These are phyloP conservation scores for Corticium candelabrum DNA, from an alignment of 37 sponge, comb jelly and placozoan species.

Conservation along the genomic window DNA sequence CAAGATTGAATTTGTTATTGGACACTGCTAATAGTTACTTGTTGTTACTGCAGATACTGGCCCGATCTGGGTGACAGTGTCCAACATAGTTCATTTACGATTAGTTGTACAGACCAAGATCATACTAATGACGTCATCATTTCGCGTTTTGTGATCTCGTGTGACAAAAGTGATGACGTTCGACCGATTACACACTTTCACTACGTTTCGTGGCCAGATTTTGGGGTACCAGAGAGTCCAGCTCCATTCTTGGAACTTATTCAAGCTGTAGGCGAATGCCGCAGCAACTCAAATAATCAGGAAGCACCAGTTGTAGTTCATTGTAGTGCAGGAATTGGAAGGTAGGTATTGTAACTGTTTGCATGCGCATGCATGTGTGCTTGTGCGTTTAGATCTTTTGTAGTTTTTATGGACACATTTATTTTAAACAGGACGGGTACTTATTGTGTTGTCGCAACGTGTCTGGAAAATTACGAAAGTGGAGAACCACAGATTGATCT, in stretches of 20 bases:
- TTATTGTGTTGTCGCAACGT: constrained; percentile 23
- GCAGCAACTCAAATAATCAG: not conserved
- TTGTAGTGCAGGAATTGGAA: constrained; percentile 51
- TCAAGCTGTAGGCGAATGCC: not conserved
- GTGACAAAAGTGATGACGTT: constrained; percentile 3
- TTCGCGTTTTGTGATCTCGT: not conserved
- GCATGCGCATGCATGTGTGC: too few species aligned
- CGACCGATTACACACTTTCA: constrained; percentile 43
- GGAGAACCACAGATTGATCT: constrained; percentile 26
- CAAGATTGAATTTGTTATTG: too few species aligned
- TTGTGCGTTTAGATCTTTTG: too few species aligned
- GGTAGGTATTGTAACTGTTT: too few species aligned
- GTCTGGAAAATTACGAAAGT: constrained; percentile 15
- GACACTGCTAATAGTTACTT: too few species aligned
- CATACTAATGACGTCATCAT: not conserved
- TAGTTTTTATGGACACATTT: too few species aligned
- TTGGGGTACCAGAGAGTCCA: constrained; percentile 34
- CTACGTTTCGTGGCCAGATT: constrained; percentile 52
- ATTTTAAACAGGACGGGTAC: constrained; percentile 35
- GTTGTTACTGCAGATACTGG: constrained; percentile 43
- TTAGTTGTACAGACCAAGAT: constrained; percentile 25
- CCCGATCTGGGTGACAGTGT: constrained; percentile 31
- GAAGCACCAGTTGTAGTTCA: constrained; percentile 38
- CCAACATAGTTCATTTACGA: constrained; percentile 21
- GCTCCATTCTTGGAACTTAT: constrained; percentile 24